These are phyloP conservation scores for Ornithoptera priamus DNA, from an alignment of 2,888 invertebrate species.

Conservation along the genomic window DNA sequence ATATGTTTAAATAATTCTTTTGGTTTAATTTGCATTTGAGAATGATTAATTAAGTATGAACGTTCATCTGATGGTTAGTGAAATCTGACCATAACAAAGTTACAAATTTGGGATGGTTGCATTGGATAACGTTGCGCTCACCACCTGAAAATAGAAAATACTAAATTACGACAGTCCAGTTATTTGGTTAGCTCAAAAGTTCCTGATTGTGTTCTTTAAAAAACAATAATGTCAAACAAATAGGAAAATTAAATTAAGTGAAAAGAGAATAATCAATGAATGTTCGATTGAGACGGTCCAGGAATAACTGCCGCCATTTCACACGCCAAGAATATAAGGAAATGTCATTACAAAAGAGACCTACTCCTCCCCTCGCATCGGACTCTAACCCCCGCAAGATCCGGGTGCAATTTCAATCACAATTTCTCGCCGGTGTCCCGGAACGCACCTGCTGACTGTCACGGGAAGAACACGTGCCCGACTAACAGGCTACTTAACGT, in stretches of 20 bases:
- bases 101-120: no score
- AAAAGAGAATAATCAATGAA: background rate
- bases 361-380: conserved; percentile 36
- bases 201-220: no score
- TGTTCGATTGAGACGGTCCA: background rate
- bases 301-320: conserved; percentile 10
- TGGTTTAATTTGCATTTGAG: no score
- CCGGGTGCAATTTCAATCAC: conserved; percentile 69
- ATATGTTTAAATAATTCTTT: no score
- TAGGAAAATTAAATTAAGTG: background rate
- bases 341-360: conserved; percentile 48
- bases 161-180: no score
- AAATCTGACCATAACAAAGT: no score
- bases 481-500: conserved; percentile 76
- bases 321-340: conserved; percentile 39
- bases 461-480: conserved; percentile 63
- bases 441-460: conserved; percentile 69
- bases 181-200: no score
- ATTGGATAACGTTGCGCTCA: no score
- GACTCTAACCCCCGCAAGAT: conserved; percentile 33
- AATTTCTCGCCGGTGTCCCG: conserved; percentile 50
- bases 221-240: background rate
- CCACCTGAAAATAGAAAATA: no score
- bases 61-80: no score
- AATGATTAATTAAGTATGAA: no score